Percentiles rank a stretch among this genome's conserved stretches.
Conservation (phyloP, 2,888 invertebrate species). For the Stenodera caucasica region DNA sequence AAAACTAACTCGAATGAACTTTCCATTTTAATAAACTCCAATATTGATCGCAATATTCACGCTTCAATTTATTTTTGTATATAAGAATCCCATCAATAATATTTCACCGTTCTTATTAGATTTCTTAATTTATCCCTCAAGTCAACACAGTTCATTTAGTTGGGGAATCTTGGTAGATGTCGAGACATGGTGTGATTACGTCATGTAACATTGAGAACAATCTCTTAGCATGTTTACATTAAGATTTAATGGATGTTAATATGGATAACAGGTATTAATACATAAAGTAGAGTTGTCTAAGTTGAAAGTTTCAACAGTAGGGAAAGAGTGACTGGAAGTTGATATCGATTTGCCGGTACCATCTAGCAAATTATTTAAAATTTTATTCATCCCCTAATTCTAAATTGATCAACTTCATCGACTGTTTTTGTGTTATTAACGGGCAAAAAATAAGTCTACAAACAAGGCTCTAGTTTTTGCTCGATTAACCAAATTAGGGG, state of each 20-base stretch:
- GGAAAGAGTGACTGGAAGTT: neutral
- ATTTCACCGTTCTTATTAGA: neutral
- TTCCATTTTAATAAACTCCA: neutral
- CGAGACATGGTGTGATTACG: constrained; percentile 17
- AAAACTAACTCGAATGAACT: neutral
- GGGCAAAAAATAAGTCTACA: neutral
- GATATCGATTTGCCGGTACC: too few relatives aligned
- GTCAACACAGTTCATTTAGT: neutral
- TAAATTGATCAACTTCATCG: neutral
- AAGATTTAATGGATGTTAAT: constrained; percentile 31
- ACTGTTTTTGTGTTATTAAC: neutral
- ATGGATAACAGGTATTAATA: constrained; percentile 30
- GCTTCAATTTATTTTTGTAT: too few relatives aligned
- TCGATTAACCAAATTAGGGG: neutral
- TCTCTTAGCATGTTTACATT: constrained; percentile 27
- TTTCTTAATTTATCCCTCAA: neutral
- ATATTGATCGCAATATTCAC: too few relatives aligned
- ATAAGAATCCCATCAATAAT: neutral
- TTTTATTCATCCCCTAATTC: too few relatives aligned
- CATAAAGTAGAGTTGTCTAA: constrained; percentile 29
- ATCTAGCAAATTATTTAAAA: too few relatives aligned
- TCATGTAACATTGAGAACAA: constrained; percentile 28
- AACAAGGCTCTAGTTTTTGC: neutral
- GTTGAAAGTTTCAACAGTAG: constrained; percentile 12
- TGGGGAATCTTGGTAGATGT: neutral